Conservation (phyloP, 2,113 vertebrate genomes). For the Ophiodon elongatus region DNA sequence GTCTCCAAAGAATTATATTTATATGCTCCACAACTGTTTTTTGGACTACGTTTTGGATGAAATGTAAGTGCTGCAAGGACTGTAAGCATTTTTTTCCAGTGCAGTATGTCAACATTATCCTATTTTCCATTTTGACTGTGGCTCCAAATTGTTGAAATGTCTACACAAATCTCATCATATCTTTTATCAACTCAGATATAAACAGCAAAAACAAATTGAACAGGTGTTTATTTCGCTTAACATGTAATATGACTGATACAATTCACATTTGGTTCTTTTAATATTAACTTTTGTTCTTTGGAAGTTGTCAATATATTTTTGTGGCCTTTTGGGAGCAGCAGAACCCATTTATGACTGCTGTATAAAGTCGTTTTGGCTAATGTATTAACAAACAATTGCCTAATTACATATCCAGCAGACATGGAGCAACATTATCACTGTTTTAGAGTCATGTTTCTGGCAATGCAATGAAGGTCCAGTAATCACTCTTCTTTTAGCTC, state of each 20-base stretch:
- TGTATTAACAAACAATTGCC: background rate
- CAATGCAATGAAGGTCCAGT: background rate
- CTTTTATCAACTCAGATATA: too few relatives aligned
- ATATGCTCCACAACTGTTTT: background rate
- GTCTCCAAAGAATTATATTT: background rate
- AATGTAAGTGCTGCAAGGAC: background rate
- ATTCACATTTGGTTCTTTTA: too few relatives aligned
- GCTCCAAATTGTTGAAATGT: background rate
- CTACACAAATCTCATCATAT: background rate
- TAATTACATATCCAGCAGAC: background rate
- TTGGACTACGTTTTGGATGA: background rate
- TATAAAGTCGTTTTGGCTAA: background rate
- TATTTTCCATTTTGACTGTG: background rate
- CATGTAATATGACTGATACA: too few relatives aligned
- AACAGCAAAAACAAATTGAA: too few relatives aligned
- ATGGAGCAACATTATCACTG: slow-evolving; percentile 12
- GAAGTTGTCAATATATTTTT: background rate
- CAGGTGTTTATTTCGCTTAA: too few relatives aligned
- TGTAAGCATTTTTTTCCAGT: background rate
- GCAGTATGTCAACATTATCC: background rate
- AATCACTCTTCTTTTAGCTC: background rate
- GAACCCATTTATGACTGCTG: background rate
- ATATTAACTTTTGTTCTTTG: background rate
- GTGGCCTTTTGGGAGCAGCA: background rate
- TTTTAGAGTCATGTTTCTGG: slow-evolving; percentile 1